phyloP scores from a whole-genome alignment of 2,888 invertebrate genomes.

The Amaurobius ferox region DNA sequence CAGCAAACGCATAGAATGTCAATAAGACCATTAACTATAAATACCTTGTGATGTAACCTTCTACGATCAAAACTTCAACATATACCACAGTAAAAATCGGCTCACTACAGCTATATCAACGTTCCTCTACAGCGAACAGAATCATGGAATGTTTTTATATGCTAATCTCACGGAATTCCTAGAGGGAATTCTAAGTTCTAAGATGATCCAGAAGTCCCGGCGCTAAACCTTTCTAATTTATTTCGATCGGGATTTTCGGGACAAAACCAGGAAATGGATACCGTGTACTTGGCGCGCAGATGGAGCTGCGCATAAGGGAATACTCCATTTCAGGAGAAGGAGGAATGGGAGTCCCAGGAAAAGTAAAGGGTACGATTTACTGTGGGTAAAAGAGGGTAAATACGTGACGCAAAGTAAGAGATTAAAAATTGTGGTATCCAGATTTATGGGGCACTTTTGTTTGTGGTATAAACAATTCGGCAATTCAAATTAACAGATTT shows the following conservation, averaged over 20 bases:
- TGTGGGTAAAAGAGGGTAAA: not conserved
- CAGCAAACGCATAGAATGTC: not conserved
- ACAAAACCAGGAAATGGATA: conserved; percentile 14
- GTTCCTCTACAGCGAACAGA: too few species aligned
- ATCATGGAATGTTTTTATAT: too few species aligned
- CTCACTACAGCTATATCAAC: not conserved
- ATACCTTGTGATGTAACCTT: conserved; percentile 1
- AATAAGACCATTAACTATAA: not conserved
- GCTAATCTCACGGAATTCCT: not conserved
- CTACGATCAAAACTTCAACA: not conserved
- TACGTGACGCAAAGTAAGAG: too few species aligned
- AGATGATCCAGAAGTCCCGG: not conserved
- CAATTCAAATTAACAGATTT: too few species aligned
- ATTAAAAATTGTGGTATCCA: too few species aligned
- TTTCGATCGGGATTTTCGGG: conserved; percentile 17
- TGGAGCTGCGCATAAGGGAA: conserved; percentile 7
- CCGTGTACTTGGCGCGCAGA: not conserved
- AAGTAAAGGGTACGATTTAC: conserved; percentile 2
- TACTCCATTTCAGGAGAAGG: not conserved
- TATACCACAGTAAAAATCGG: not conserved
- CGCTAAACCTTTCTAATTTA: not conserved
- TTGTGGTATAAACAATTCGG: too few species aligned
- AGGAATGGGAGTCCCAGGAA: not conserved
- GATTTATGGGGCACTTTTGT: too few species aligned
- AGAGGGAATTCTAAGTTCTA: not conserved